Conservation (phyloP, 2,797 vertebrate genomes). For the Cryptoprocta ferox region DNA sequence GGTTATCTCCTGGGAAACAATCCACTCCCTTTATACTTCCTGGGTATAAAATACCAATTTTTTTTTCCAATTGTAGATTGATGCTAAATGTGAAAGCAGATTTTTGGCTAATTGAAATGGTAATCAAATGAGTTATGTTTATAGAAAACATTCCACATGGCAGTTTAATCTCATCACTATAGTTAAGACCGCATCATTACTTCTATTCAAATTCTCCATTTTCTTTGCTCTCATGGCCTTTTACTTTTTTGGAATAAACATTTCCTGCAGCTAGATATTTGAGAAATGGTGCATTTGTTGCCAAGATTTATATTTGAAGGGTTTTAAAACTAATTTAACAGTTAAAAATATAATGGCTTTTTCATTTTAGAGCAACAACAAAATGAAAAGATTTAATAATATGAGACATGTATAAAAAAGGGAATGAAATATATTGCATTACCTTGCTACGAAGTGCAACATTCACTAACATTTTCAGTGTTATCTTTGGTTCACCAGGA, state of each 20-base stretch:
- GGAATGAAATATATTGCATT: not conserved
- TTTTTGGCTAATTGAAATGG: slow-evolving; percentile 30
- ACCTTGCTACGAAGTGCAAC: not conserved
- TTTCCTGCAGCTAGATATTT: slow-evolving; percentile 6
- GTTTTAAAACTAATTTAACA: slow-evolving; percentile 13
- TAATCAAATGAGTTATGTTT: not conserved
- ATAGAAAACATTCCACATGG: not conserved
- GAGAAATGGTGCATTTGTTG: not conserved
- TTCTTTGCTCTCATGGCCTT: not conserved
- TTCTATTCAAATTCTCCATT: slow-evolving; percentile 32
- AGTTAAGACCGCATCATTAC: slow-evolving; percentile 34
- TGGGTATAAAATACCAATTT: not conserved
- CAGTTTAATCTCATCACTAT: slow-evolving; percentile 22
- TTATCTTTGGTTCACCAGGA: not conserved
- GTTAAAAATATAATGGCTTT: not conserved
- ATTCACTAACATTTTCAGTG: not conserved
- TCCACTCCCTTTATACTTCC: not conserved
- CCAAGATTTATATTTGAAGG: not conserved
- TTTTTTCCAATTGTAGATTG: not conserved
- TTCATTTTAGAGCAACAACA: not conserved
- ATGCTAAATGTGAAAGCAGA: slow-evolving; percentile 34
- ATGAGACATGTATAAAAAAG: not conserved
- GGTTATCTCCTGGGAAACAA: not conserved
- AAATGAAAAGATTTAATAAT: not conserved
- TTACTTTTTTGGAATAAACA: not conserved